Percentiles rank a stretch among this genome's conserved stretches.
Evolutionary conservation across 1,140 invertebrate species (phyloP).

Genomic region (Pogonognathellus flavescens): DNA sequence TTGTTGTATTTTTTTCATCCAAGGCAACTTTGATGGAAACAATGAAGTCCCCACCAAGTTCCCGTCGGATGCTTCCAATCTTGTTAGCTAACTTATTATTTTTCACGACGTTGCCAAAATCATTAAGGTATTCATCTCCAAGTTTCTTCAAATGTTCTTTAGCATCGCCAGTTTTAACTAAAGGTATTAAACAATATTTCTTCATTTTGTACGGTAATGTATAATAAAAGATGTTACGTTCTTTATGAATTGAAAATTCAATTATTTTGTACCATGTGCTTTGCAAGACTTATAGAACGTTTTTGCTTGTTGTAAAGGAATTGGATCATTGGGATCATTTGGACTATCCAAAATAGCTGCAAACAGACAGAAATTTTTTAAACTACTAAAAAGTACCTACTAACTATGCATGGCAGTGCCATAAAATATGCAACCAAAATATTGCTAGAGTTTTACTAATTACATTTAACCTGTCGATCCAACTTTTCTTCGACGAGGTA

Average conservation of each 20-base stretch:
- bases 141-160: slow-evolving; percentile 9
- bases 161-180: slow-evolving; percentile 19
- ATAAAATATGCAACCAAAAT: too few species aligned
- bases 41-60: slow-evolving; percentile 54
- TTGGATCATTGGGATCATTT: slow-evolving; percentile 29
- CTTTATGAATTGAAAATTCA: too few species aligned
- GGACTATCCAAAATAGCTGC: background rate
- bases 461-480: slow-evolving; percentile 49
- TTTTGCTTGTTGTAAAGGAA: slow-evolving; percentile 52
- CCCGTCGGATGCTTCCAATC: slow-evolving; percentile 57
- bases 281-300: slow-evolving; percentile 46
- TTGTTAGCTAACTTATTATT: slow-evolving; percentile 11
- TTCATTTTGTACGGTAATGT: too few species aligned
- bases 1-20: slow-evolving; percentile 59
- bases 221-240: too few species aligned
- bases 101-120: background rate
- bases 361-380: background rate
- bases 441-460: background rate
- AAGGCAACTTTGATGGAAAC: slow-evolving; percentile 27
- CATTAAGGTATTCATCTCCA: background rate
- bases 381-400: too few species aligned
- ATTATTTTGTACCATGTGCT: background rate
- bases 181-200: too few species aligned
- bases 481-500: slow-evolving; percentile 54
- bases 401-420: background rate